Evolutionary conservation across 2,888 invertebrate genomes (phyloP).

Genomic region (Sylvicola fuscatus): DNA sequence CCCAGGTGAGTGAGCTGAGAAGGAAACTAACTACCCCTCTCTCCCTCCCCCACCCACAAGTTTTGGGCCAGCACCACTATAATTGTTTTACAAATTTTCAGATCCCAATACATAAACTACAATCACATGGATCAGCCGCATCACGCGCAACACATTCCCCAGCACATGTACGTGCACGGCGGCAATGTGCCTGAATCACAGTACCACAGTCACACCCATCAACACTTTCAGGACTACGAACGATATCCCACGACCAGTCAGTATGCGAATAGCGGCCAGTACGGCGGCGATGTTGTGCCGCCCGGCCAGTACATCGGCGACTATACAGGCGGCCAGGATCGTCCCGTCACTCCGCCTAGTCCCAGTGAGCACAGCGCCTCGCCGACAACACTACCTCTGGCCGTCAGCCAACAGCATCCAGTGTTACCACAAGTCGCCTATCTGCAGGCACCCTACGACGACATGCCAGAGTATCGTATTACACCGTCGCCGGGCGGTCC

Average conservation of each 20-base stretch:
- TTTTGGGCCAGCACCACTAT: conserved; percentile 16
- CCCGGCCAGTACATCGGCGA: conserved; percentile 20
- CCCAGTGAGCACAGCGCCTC: conserved; percentile 31
- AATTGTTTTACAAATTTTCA: no score
- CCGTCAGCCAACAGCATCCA: conserved; percentile 18
- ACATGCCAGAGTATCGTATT: conserved; percentile 32
- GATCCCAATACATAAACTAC: conserved; percentile 28
- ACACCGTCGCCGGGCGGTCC: conserved; percentile 40
- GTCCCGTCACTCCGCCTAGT: conserved; percentile 31
- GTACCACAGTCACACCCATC: conserved; percentile 12
- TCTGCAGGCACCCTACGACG: conserved; percentile 32
- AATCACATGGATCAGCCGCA: conserved; percentile 13
- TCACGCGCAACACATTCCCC: conserved; percentile 9
- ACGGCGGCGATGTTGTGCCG: conserved; percentile 11
- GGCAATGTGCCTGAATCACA: conserved; percentile 12
- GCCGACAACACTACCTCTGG: conserved; percentile 29
- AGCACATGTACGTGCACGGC: conserved; percentile 10
- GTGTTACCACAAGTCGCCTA: conserved; percentile 24
- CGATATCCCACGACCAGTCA: conserved; percentile 27
- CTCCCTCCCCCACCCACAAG: background rate
- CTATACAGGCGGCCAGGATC: conserved; percentile 20
- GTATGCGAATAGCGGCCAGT: conserved; percentile 25
- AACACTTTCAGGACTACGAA: conserved; percentile 35
- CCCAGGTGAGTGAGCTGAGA: conserved; percentile 8
- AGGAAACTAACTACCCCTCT: background rate